Evolutionary conservation across 2,888 invertebrate genomes (phyloP).

Genomic region (Bellardia bayeri): DNA sequence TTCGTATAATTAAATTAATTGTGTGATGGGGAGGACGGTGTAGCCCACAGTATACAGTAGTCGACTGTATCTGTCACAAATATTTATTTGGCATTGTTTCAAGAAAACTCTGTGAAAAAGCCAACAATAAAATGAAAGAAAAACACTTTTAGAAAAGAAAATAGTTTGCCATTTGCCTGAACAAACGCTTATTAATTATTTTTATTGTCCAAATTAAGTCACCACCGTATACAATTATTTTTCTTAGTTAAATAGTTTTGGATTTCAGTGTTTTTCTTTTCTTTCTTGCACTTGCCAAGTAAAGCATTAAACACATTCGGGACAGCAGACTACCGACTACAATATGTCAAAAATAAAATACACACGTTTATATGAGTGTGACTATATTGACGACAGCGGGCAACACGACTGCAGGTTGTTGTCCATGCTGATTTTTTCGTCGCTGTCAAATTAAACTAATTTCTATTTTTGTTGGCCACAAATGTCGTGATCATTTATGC

Average conservation of each 20-base stretch:
- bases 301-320: too few species aligned
- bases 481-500: too few species aligned
- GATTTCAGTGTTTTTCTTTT: too few species aligned
- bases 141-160: neutral
- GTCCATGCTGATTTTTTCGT: too few species aligned
- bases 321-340: too few species aligned
- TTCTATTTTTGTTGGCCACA: too few species aligned
- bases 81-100: constrained; percentile 3
- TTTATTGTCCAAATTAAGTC: constrained; percentile 28
- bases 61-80: neutral
- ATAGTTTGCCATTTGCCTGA: constrained; percentile 15
- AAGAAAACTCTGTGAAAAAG: neutral
- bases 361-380: too few species aligned
- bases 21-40: neutral
- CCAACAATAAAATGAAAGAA: neutral
- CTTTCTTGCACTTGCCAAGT: neutral
- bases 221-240: neutral
- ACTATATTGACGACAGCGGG: too few species aligned
- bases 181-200: constrained; percentile 19
- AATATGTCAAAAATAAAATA: too few species aligned
- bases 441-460: too few species aligned
- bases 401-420: too few species aligned
- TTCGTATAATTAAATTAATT: neutral
- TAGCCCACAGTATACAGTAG: neutral
- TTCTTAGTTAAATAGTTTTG: neutral